Evolutionary conservation across 2,888 invertebrate genomes (phyloP).

Genomic region (Esperia sulphurella): DNA sequence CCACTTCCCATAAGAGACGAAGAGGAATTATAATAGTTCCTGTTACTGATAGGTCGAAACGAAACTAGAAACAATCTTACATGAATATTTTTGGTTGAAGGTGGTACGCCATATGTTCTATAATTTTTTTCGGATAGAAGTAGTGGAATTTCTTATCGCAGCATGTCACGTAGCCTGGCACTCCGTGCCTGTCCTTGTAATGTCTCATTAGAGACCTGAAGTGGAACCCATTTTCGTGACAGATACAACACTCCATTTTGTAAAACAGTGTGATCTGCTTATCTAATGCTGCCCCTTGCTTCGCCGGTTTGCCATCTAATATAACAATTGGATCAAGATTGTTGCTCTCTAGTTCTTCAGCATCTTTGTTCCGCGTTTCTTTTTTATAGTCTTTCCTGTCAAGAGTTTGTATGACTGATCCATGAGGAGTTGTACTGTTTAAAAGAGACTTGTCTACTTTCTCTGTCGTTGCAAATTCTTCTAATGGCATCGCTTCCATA

Average conservation of each 20-base stretch:
- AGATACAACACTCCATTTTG: constrained; percentile 73
- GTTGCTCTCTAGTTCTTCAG: constrained; percentile 13
- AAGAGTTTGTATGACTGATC: constrained; percentile 7
- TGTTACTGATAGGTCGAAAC: not conserved
- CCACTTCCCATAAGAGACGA: no score
- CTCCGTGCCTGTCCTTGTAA: constrained; percentile 71
- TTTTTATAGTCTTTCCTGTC: constrained; percentile 10
- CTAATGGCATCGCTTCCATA: constrained; percentile 63
- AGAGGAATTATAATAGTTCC: no score
- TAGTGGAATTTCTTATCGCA: constrained; percentile 73
- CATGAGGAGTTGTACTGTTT: constrained; percentile 25
- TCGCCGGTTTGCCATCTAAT: constrained; percentile 63
- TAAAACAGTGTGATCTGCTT: constrained; percentile 69
- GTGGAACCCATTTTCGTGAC: constrained; percentile 63
- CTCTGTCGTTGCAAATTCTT: constrained; percentile 61
- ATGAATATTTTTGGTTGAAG: constrained; percentile 69
- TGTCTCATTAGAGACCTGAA: constrained; percentile 70
- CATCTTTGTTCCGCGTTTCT: constrained; percentile 18
- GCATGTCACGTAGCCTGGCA: constrained; percentile 69
- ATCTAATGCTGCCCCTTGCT: constrained; percentile 61
- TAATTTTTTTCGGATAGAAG: constrained; percentile 70
- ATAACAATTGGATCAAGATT: constrained; percentile 55
- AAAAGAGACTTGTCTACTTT: constrained; percentile 55
- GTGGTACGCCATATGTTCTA: constrained; percentile 73
- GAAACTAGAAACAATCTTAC: constrained; percentile 36